Base-by-base conservation (phyloP, 2,113 vertebrate species). In the Genyomyrus donnyi region DNA sequence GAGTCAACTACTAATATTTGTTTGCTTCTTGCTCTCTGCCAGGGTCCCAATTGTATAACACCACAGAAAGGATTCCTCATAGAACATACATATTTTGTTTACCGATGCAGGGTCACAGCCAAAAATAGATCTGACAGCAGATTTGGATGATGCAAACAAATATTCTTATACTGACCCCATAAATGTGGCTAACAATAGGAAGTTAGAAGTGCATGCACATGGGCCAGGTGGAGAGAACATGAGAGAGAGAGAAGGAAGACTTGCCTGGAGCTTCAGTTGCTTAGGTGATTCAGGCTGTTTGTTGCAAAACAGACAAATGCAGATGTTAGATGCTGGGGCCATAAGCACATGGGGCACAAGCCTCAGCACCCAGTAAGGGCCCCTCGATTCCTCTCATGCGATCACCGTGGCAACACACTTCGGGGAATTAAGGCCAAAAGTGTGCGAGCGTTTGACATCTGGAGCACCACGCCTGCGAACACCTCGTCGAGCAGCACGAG, bases 201-300 rank as follows among this genome's bases (percentile, higher is more conserved):
- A 70, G 90, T 93, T 87, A 91, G 93, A 92, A 87, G 74, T 89
- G 90, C 93, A 95, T 95, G 94, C 93, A 94, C 46, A 89, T 88
- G 56, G 91, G 92, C 24, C 1, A 50, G 49, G 3, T 3, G 3
- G 48, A 49, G 48, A 49, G 48, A 49, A 49, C 0, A 10, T 0
- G 70, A 86, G 19, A 48, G 2, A 31, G 62, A 4, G 92, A 94
- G 92, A 56, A 94, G 94, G 93, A 91, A 92, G 94, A 99, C 98
- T 99, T 99, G 97, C 98, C 98, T 99, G 98, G 90, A 96, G 96
- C 94, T 98, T 99, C 94, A 97, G 96, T 94, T 97, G 97, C 95
- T 99, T 98, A 90, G 97, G 97, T 89, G 97, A 99, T 94, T 98
- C 98, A 91, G 97, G 97, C 98, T 99, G 98, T 95, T 96, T 93